These are phyloP conservation scores for Nesidiocoris tenuis DNA, from an alignment of 2,888 invertebrate species.

Conservation along the genomic window DNA sequence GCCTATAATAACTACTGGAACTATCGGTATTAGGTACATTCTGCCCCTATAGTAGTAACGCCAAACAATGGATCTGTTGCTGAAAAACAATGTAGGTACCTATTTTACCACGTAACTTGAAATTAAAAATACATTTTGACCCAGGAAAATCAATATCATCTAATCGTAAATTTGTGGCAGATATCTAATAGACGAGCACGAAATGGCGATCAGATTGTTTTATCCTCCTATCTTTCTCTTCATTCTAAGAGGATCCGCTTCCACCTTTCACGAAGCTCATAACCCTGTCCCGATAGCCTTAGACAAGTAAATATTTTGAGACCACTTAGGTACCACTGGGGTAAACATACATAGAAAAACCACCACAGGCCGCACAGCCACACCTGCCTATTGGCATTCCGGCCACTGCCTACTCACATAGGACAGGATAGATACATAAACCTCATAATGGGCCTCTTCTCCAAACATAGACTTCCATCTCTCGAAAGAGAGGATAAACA, in stretches of 20 bases:
- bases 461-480: conserved; percentile 29
- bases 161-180: no score
- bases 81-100: no score
- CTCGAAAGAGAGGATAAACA: not conserved
- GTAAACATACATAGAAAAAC: conserved; percentile 32
- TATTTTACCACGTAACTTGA: no score
- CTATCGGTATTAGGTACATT: no score
- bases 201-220: not conserved
- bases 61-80: no score
- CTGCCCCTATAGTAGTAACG: no score
- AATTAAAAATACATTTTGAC: no score
- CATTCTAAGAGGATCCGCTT: conserved; percentile 5
- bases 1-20: no score
- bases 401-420: conserved; percentile 32
- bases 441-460: conserved; percentile 37
- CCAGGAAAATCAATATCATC: no score
- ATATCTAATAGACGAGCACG: no score
- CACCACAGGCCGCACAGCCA: conserved; percentile 28
- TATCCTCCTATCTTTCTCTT: not conserved
- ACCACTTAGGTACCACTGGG: conserved; percentile 40
- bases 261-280: conserved; percentile 11
- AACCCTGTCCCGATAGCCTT: conserved; percentile 21
- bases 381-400: conserved; percentile 43
- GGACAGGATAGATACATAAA: conserved; percentile 25
- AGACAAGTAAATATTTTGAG: conserved; percentile 42